Evolutionary conservation across 2,113 vertebrate species (phyloP).

Genomic region (Otocyon megalotis): DNA sequence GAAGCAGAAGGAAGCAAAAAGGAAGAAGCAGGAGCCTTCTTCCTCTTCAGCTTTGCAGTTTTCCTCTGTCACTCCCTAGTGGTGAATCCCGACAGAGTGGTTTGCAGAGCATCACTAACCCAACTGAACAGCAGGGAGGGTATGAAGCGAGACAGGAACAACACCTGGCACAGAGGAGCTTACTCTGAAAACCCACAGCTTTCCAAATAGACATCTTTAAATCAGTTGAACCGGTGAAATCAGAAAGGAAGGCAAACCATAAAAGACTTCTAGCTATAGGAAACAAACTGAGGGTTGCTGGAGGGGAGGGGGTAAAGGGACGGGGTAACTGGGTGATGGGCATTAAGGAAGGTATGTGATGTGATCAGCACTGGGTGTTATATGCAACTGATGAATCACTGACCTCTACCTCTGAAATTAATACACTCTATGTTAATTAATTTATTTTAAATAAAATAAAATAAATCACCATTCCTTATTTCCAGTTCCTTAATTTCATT

Average conservation of each 20-base stretch:
- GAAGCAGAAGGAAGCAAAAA: background rate
- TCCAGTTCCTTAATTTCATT: background rate
- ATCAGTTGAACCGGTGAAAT: background rate
- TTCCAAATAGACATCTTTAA: background rate
- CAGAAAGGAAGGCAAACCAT: background rate
- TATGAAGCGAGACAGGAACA: fast-evolving
- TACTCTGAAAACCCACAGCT: background rate
- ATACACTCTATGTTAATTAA: background rate
- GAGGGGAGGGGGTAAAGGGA: background rate
- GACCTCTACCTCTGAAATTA: background rate
- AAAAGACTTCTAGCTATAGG: background rate
- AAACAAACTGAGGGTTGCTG: background rate
- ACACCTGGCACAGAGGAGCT: background rate
- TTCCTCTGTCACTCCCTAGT: conserved; percentile 71
- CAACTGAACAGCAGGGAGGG: background rate
- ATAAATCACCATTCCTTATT: background rate
- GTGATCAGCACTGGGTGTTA: background rate
- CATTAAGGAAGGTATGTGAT: background rate
- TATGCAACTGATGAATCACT: background rate
- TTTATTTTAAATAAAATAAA: background rate
- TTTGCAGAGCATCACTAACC: background rate
- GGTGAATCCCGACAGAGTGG: background rate
- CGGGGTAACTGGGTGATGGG: background rate
- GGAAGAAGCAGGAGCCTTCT: background rate
- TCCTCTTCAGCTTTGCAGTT: background rate